Conservation (phyloP, 1,140 invertebrate species). For the Pectinophora gossypiella region DNA sequence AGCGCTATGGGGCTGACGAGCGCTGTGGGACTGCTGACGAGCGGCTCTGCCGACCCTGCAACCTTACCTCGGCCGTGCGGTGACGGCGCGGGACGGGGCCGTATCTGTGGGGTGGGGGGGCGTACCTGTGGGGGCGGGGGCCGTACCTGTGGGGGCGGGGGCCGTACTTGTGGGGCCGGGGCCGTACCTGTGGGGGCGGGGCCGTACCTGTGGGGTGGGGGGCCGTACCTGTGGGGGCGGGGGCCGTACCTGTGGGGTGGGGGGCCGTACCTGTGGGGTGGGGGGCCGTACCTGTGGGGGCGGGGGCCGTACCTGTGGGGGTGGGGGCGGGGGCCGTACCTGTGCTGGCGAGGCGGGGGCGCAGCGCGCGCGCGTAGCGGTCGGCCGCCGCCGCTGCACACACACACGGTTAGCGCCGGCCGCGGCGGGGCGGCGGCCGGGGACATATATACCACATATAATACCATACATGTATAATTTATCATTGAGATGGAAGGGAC, state of each 20-base stretch:
- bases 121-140: background rate
- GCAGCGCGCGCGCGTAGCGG: slow-evolving; percentile 87
- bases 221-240: background rate
- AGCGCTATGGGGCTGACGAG: too few species aligned
- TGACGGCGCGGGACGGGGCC: background rate
- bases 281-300: background rate
- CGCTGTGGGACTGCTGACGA: too few species aligned
- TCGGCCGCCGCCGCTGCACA: slow-evolving; percentile 78
- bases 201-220: background rate
- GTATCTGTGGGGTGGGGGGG: background rate
- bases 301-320: slow-evolving; percentile 3
- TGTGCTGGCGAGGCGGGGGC: slow-evolving; percentile 83
- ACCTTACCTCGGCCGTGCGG: too few species aligned
- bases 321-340: slow-evolving; percentile 74
- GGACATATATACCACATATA: background rate
- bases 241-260: background rate
- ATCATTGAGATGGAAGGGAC: too few species aligned
- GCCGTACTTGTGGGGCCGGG: background rate
- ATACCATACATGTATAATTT: too few species aligned
- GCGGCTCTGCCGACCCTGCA: too few species aligned
- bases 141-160: background rate
- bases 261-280: background rate
- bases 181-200: background rate
- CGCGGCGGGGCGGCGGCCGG: background rate
- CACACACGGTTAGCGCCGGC: slow-evolving; percentile 80